Conservation (phyloP, 2,888 invertebrate genomes). For the Rhingia rostrata region DNA sequence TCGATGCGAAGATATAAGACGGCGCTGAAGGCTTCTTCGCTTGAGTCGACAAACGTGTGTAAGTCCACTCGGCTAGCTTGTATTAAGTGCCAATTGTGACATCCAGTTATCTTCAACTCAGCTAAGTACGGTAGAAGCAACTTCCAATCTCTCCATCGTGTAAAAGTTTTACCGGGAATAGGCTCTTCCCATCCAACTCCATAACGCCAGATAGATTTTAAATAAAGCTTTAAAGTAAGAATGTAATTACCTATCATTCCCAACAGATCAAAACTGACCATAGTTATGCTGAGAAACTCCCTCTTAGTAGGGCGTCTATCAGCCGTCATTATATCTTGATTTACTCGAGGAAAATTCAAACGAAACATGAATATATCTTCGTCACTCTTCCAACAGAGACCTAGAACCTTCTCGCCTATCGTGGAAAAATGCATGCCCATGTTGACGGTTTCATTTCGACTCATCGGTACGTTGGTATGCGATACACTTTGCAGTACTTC, state of each 20-base stretch:
- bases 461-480: neutral
- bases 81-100: neutral
- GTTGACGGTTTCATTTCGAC: constrained; percentile 10
- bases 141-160: constrained; percentile 10
- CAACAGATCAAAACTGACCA: neutral
- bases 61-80: neutral
- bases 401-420: constrained; percentile 7
- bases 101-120: constrained; percentile 2
- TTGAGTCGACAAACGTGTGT: constrained; percentile 30
- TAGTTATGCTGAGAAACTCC: neutral
- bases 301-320: neutral
- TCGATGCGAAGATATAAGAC: no score
- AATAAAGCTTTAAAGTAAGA: neutral
- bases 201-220: neutral
- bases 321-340: neutral
- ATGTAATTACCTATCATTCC: constrained; percentile 6
- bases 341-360: no score
- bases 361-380: no score
- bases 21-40: constrained; percentile 36
- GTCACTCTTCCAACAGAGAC: no score
- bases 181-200: constrained; percentile 14
- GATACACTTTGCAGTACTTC: constrained; percentile 1
- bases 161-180: neutral
- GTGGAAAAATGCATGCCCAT: neutral
- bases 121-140: neutral